Evolutionary conservation across 2,888 invertebrate species (phyloP).

Genomic region (Tridacna gigas): DNA sequence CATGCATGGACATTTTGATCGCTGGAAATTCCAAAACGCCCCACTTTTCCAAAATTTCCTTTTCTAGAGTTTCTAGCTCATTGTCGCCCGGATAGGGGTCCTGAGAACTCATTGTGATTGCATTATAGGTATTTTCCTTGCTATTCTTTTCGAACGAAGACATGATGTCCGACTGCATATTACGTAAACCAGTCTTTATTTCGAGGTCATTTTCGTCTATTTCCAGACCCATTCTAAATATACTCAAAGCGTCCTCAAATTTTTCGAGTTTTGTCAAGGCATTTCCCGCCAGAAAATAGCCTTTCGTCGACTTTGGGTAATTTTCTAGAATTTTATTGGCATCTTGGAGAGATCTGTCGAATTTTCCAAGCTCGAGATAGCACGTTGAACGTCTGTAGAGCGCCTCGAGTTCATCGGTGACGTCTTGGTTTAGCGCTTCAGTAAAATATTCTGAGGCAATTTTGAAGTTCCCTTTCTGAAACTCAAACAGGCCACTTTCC

Average conservation of each 20-base stretch:
- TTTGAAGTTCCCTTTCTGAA: slow-evolving; percentile 53
- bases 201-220: slow-evolving; percentile 63
- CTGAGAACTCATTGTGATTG: slow-evolving; percentile 68
- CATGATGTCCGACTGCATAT: slow-evolving; percentile 66
- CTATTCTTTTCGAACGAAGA: slow-evolving; percentile 43
- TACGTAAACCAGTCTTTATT: slow-evolving; percentile 61
- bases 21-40: slow-evolving; percentile 62
- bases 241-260: slow-evolving; percentile 65
- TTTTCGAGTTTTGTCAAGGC: slow-evolving; percentile 56
- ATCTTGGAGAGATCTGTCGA: slow-evolving; percentile 59
- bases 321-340: slow-evolving; percentile 51
- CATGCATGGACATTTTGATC: slow-evolving; percentile 37
- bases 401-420: slow-evolving; percentile 36
- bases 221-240: slow-evolving; percentile 66
- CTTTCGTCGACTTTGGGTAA: slow-evolving; percentile 52
- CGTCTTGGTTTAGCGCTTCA: slow-evolving; percentile 29
- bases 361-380: slow-evolving; percentile 51
- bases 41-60: slow-evolving; percentile 65
- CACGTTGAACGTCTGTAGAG: slow-evolving; percentile 60
- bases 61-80: slow-evolving; percentile 64
- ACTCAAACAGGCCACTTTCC: slow-evolving; percentile 49
- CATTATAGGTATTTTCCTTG: slow-evolving; percentile 58
- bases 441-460: slow-evolving; percentile 42
- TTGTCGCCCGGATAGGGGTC: slow-evolving; percentile 71
- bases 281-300: slow-evolving; percentile 61